A percentile compares a stretch with the other conserved stretches of the same genome.
Evolutionary conservation across 2,888 invertebrate genomes (phyloP).

Genomic region (Philereme vetulata): DNA sequence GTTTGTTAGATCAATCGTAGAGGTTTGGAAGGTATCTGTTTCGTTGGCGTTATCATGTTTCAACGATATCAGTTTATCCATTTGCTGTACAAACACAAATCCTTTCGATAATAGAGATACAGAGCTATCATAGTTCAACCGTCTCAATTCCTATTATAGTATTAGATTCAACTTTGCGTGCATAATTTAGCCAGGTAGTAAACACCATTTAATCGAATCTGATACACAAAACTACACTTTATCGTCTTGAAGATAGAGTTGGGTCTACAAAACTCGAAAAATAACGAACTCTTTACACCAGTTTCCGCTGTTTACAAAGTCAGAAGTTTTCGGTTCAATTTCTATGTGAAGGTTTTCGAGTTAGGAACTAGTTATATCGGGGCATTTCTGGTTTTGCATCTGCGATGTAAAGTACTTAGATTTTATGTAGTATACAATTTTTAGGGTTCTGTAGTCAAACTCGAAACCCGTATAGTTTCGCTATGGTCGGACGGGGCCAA

Average conservation of each 20-base stretch:
- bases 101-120: slow-evolving; percentile 12
- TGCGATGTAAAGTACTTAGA: neutral
- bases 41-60: slow-evolving; percentile 14
- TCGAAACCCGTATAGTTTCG: no score
- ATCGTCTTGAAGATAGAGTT: slow-evolving; percentile 1
- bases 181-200: slow-evolving; percentile 14
- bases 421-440: no score
- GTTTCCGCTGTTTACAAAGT: slow-evolving; percentile 11
- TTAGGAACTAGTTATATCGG: neutral
- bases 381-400: neutral
- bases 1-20: no score
- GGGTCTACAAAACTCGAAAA: neutral
- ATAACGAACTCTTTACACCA: slow-evolving; percentile 2
- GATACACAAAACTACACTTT: slow-evolving; percentile 4
- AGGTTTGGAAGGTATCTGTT: neutral
- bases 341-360: slow-evolving; percentile 1
- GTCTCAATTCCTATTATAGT: slow-evolving; percentile 17
- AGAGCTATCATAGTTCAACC: slow-evolving; percentile 15
- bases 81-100: neutral
- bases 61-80: slow-evolving; percentile 14
- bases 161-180: slow-evolving; percentile 15
- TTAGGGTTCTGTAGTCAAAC: no score
- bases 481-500: no score
- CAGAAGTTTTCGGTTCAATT: slow-evolving; percentile 9
- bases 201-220: slow-evolving; percentile 12